Conservation (phyloP, 2,797 vertebrate species). For the Mastacembelus armatus region DNA sequence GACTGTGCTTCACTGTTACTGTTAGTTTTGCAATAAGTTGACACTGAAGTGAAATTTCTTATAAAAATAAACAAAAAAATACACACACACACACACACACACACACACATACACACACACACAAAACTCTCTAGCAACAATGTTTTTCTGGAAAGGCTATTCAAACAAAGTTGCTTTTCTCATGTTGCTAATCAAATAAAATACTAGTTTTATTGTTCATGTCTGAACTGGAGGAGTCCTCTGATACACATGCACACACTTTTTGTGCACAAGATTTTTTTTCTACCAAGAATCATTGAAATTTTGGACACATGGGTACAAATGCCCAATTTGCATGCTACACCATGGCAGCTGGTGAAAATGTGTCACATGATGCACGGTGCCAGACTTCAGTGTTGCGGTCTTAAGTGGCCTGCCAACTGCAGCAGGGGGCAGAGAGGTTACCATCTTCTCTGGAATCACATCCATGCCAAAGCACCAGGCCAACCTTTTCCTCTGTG, state of each 20-base stretch:
- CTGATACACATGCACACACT: not conserved
- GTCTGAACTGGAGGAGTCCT: not conserved
- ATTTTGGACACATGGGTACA: slow-evolving; percentile 13
- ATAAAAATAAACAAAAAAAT: too few relatives aligned
- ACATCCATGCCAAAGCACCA: slow-evolving; percentile 74
- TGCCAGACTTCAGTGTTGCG: slow-evolving; percentile 65
- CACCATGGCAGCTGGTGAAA: slow-evolving; percentile 61
- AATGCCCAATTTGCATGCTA: slow-evolving; percentile 49
- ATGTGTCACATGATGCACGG: slow-evolving; percentile 77
- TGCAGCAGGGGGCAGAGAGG: slow-evolving; percentile 64
- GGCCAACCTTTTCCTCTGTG: slow-evolving; percentile 67
- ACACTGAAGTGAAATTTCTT: not conserved
- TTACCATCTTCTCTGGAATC: slow-evolving; percentile 62
- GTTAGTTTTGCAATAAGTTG: slow-evolving; percentile 1
- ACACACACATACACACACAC: too few relatives aligned
- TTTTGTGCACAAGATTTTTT: slow-evolving; percentile 1
- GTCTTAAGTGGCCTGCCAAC: slow-evolving; percentile 73
- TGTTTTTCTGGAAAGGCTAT: not conserved
- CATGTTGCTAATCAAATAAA: not conserved
- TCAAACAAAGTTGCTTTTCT: not conserved
- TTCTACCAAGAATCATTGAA: not conserved
- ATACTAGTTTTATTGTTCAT: not conserved
- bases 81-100: too few relatives aligned
- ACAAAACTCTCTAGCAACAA: not conserved
- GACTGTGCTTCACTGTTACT: not conserved